Base-by-base conservation (phyloP, 2,113 vertebrate species). In the Lepus europaeus region DNA sequence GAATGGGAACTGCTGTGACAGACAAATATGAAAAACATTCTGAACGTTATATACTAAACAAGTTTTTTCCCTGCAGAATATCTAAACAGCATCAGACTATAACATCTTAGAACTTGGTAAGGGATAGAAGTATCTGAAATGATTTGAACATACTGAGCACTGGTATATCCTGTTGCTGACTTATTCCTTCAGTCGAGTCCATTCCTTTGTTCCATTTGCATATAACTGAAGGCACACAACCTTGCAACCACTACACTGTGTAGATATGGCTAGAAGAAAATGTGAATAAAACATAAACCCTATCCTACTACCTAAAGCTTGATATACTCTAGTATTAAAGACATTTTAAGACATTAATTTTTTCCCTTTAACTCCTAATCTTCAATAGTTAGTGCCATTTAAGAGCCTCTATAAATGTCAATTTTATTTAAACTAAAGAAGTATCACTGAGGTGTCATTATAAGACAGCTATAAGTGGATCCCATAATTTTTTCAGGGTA, bases 401-500 rank as follows among this genome's bases (percentile, higher is more conserved):
- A 90, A 29, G 51, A 16, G 3, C 49, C 77, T 33, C 13, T 81
- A 29, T 73, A 77, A 92, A n/a, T 77, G 36, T 39, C 56, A 49
- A 31, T 45, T 93, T 92, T 76, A 80, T 70, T 94, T 83, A 27
- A 31, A 72, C 77, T 53, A 45, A 63, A 69, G 59, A 87, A 56
- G 6, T 6, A 31, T 79, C 22, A 61, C 8, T 20, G 53, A 85
- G 16, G 25, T 49, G 11, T 87, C 45, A 33, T 63, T 33, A 74
- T 56, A 27, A 39, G 2, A 56, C 0, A 0, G 59, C 11, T 70
- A 1, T 36, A 72, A 79, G 78, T 82, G 3, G 12, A 81, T 51
- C 31, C 20, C 0, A 0, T 63, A 59, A 39, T 68, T 91, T 51
- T 49, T 4, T 76, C 25, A 81, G 33, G 12, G 10, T 17, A 25